phyloP scores from a whole-genome alignment of 2,797 vertebrate genomes.

The Rhinatrema bivittatum region DNA sequence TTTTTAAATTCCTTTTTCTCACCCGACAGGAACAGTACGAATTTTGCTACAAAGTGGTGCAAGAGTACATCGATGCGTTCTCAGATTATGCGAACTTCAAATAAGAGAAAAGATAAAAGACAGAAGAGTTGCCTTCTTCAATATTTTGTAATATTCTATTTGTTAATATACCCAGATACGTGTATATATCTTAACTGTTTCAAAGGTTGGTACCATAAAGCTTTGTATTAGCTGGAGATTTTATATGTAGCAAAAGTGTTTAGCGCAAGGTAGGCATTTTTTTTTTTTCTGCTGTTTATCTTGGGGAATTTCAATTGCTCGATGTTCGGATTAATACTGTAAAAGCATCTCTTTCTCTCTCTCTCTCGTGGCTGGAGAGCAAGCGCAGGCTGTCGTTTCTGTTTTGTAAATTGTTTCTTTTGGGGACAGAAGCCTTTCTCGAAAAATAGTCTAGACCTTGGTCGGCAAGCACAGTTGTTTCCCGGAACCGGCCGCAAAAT shows the following conservation, averaged over 20 bases:
- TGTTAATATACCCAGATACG: slow-evolving; percentile 79
- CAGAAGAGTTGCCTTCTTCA: slow-evolving; percentile 87
- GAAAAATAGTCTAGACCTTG: background rate
- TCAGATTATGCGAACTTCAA: slow-evolving; percentile 99
- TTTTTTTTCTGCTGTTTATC: slow-evolving; percentile 65
- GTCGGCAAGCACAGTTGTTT: slow-evolving; percentile 33
- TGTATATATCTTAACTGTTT: slow-evolving; percentile 87
- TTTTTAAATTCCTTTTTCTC: background rate
- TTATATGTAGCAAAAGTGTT: slow-evolving; percentile 84
- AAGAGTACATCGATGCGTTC: slow-evolving; percentile 97
- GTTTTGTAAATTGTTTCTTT: slow-evolving; percentile 38
- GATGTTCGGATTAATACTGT: slow-evolving; percentile 62
- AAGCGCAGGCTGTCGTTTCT: slow-evolving; percentile 38
- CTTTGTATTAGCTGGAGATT: slow-evolving; percentile 85
- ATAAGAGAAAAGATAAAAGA: slow-evolving; percentile 48
- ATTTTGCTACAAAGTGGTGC: slow-evolving; percentile 99
- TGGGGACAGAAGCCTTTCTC: slow-evolving; percentile 37
- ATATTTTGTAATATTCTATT: slow-evolving; percentile 97
- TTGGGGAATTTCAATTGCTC: slow-evolving; percentile 68
- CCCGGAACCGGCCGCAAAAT: slow-evolving; percentile 29
- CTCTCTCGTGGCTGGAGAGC: slow-evolving; percentile 35
- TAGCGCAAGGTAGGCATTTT: slow-evolving; percentile 49
- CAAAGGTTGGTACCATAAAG: slow-evolving; percentile 80
- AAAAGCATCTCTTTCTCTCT: slow-evolving; percentile 33
- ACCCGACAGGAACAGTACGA: slow-evolving; percentile 89